Evolutionary conservation across 2,888 invertebrate species (phyloP).

Genomic region (Eupeodes latifasciatus): DNA sequence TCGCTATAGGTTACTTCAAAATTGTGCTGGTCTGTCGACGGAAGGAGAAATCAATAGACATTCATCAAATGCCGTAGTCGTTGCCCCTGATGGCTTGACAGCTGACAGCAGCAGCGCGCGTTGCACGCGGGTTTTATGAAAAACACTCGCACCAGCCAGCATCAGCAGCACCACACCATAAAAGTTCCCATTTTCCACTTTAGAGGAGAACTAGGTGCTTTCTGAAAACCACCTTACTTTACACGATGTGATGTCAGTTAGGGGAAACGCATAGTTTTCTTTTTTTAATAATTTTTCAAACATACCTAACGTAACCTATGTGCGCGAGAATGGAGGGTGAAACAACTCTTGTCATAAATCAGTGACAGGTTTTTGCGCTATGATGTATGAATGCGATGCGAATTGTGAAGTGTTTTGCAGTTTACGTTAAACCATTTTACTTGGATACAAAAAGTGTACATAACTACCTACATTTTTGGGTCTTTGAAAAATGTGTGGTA

Average conservation of each 20-base stretch:
- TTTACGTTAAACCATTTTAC: slow-evolving; percentile 44
- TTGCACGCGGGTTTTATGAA: background rate
- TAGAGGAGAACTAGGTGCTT: slow-evolving; percentile 29
- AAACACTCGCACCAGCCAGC: background rate
- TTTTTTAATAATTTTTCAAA: slow-evolving; percentile 57
- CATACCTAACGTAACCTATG: background rate
- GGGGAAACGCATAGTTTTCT: slow-evolving; percentile 12
- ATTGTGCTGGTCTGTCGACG: slow-evolving; percentile 14
- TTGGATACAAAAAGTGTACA: slow-evolving; percentile 24
- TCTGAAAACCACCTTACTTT: slow-evolving; percentile 20
- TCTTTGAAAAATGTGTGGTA: slow-evolving; percentile 61
- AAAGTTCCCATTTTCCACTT: slow-evolving; percentile 33
- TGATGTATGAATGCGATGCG: slow-evolving; percentile 70
- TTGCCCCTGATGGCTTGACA: slow-evolving; percentile 51
- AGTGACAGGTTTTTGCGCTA: slow-evolving; percentile 69
- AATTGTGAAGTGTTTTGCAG: slow-evolving; percentile 52
- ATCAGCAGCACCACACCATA: background rate
- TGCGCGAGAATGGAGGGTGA: slow-evolving; percentile 49
- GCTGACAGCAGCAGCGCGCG: slow-evolving; percentile 8
- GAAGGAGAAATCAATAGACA: slow-evolving; percentile 57
- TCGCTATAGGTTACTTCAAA: slow-evolving; percentile 23
- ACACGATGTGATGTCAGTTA: background rate
- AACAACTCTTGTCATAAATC: slow-evolving; percentile 74
- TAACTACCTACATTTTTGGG: slow-evolving; percentile 8
- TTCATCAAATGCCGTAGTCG: slow-evolving; percentile 66